These are phyloP conservation scores for Melanotus villosus DNA, from an alignment of 2,888 invertebrate species.

Conservation along the genomic window DNA sequence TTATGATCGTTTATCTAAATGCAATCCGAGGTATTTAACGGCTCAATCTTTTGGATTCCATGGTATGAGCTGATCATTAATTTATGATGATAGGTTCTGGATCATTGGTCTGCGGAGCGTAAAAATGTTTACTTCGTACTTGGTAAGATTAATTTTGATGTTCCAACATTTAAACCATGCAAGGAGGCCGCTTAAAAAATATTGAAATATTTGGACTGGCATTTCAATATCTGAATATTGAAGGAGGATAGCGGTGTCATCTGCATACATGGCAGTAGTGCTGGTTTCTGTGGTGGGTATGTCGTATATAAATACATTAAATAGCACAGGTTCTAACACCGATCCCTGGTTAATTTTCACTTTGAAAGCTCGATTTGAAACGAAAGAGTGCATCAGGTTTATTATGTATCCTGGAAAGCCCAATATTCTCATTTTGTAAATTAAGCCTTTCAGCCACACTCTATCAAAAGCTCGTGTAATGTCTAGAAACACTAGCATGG, in stretches of 20 bases:
- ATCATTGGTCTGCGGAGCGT: not conserved
- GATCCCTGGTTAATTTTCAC: not conserved
- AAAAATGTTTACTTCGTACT: not conserved
- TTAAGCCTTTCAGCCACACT: not conserved
- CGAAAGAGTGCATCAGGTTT: not conserved
- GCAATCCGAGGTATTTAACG: not conserved
- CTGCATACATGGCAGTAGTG: not conserved
- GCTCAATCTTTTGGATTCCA: constrained; percentile 1
- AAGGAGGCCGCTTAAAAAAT: not conserved
- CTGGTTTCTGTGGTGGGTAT: not conserved
- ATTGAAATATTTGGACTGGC: not conserved
- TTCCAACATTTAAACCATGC: not conserved
- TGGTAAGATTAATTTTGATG: not conserved
- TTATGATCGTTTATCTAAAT: not conserved
- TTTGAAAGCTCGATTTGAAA: not conserved
- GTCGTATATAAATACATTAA: not conserved
- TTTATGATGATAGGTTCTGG: constrained; percentile 2
- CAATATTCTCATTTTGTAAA: constrained; percentile 2
- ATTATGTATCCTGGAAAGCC: constrained; percentile 1
- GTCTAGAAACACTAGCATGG: not conserved
- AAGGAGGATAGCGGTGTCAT: not conserved
- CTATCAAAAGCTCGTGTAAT: not conserved
- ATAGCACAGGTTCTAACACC: not conserved
- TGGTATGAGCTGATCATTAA: constrained; percentile 1
- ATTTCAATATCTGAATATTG: constrained; percentile 2